These are phyloP conservation scores for Pterophyllum scalare DNA, from an alignment of 2,113 vertebrate genomes.

Conservation along the genomic window DNA sequence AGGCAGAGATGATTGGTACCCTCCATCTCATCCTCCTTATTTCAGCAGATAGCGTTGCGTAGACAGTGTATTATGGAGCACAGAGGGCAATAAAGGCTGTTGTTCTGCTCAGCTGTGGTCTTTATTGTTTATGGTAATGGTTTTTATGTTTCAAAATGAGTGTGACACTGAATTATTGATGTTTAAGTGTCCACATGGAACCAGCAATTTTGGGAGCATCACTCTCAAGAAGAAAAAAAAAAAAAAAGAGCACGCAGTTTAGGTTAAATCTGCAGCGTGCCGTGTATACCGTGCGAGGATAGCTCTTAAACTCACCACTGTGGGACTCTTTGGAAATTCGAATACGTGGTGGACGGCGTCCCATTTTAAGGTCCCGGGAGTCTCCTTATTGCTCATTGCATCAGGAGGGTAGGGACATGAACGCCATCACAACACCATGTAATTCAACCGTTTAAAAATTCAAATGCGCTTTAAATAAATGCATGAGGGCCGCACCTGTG, in stretches of 20 bases:
- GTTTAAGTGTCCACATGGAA: constrained; percentile 18
- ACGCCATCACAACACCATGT: constrained; percentile 1
- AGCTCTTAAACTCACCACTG: background rate
- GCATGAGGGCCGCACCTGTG: constrained; percentile 64
- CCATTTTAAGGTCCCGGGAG: background rate
- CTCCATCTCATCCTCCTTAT: background rate
- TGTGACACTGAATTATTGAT: constrained; percentile 42
- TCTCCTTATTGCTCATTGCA: constrained; percentile 11
- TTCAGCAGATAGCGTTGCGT: constrained; percentile 3
- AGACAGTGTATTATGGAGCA: background rate
- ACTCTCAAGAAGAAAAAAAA: background rate
- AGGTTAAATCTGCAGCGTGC: background rate
- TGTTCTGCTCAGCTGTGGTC: background rate
- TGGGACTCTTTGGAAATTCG: background rate
- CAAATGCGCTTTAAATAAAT: constrained; percentile 64
- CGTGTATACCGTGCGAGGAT: fast-evolving
- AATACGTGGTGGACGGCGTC: background rate
- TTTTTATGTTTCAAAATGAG: constrained; percentile 41
- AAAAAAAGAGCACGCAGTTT: background rate
- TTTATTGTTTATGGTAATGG: constrained; percentile 26
- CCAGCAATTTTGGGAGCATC: background rate
- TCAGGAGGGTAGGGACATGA: constrained; percentile 17
- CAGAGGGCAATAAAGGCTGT: background rate
- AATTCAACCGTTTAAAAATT: constrained; percentile 49
- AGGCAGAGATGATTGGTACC: constrained; percentile 7